A percentile compares a stretch with the other conserved stretches of the same genome.
These are phyloP conservation scores for Dolichoris vasculosae DNA, from an alignment of 1,140 invertebrate genomes.

Conservation along the genomic window DNA sequence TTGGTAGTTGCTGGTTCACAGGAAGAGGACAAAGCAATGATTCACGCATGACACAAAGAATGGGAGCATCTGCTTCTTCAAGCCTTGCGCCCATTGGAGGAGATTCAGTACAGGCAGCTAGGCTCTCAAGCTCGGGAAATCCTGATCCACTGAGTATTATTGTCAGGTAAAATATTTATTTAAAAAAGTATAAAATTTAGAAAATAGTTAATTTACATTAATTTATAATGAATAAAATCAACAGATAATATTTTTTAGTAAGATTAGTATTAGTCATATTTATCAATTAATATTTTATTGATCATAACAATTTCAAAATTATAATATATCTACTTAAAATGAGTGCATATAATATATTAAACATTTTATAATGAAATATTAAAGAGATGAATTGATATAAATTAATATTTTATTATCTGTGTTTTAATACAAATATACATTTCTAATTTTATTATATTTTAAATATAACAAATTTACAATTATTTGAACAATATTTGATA, in stretches of 20 bases:
- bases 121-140: constrained; percentile 70
- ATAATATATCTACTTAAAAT: background rate
- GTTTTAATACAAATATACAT: too few species aligned
- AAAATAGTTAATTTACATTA: background rate
- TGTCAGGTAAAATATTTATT: constrained; percentile 64
- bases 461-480: too few species aligned
- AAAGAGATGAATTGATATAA: too few species aligned
- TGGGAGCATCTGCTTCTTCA: constrained; percentile 74
- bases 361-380: background rate
- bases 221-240: background rate
- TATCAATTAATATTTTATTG: background rate
- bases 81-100: constrained; percentile 72
- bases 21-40: constrained; percentile 72
- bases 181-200: background rate
- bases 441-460: too few species aligned
- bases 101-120: constrained; percentile 71
- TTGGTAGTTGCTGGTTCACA: constrained; percentile 71
- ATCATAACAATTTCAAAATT: too few species aligned
- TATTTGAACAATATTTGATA: too few species aligned
- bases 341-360: background rate
- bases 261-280: too few species aligned
- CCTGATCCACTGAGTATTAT: constrained; percentile 70
- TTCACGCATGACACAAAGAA: constrained; percentile 74
- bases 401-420: too few species aligned
- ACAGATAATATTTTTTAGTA: background rate